Evolutionary conservation across 2,113 vertebrate genomes (phyloP).

Genomic region (Physeter macrocephalus): DNA sequence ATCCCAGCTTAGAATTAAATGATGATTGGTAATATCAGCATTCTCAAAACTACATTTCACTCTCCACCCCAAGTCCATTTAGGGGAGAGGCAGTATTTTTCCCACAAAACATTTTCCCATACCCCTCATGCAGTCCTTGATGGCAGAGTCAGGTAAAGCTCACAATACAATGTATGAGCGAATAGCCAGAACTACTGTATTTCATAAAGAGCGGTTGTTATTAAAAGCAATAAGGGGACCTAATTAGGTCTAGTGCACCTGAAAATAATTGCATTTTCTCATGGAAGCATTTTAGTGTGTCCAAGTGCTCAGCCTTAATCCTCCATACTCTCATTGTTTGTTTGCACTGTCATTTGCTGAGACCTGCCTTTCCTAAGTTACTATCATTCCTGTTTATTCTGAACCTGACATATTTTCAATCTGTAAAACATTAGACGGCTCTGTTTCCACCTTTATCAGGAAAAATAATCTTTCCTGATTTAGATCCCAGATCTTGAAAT

Average conservation of each 20-base stretch:
- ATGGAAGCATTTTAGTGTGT: not conserved
- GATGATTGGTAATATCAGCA: not conserved
- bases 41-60: not conserved
- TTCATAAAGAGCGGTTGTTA: not conserved
- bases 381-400: not conserved
- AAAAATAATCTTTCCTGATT: not conserved
- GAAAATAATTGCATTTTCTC: not conserved
- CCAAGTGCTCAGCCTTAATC: not conserved
- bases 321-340: not conserved
- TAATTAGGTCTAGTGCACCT: not conserved
- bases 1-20: not conserved
- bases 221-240: not conserved
- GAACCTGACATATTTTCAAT: not conserved
- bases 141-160: not conserved
- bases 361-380: not conserved
- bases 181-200: not conserved
- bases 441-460: not conserved
- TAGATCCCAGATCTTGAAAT: not conserved
- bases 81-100: not conserved
- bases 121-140: not conserved
- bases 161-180: not conserved
- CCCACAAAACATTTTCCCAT: not conserved
- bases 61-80: not conserved
- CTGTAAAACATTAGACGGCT: not conserved
- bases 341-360: not conserved